phyloP scores from a whole-genome alignment of 92 coral and sea anemone genomes.

The Palythoa grandiflora region DNA sequence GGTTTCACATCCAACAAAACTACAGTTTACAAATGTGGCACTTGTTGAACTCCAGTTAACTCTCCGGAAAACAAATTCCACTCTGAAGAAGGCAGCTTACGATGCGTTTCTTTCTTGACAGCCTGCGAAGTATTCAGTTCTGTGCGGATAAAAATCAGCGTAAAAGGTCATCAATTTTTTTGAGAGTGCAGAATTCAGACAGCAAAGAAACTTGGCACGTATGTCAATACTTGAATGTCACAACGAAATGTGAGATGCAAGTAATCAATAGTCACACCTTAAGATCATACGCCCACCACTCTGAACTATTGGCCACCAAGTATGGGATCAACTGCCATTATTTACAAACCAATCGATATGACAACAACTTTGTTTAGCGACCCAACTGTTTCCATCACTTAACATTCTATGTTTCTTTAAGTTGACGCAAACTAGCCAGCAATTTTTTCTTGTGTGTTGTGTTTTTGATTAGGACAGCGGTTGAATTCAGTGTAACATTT shows the following conservation, averaged over 20 bases:
- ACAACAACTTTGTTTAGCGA: background rate
- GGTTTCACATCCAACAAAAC: background rate
- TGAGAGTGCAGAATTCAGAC: background rate
- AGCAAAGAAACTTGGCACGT: background rate
- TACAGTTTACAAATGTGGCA: background rate
- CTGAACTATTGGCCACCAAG: slow-evolving; percentile 1
- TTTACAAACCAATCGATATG: background rate
- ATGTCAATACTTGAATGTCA: background rate
- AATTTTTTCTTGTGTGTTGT: background rate
- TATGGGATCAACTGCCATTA: background rate
- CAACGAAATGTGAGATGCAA: background rate
- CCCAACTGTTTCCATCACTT: background rate
- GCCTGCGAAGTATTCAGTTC: background rate
- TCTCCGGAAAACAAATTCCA: background rate
- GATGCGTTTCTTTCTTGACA: background rate
- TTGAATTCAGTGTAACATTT: background rate
- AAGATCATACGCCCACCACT: background rate
- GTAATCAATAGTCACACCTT: background rate
- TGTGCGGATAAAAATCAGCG: background rate
- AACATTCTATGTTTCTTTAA: background rate
- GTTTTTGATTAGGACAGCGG: background rate
- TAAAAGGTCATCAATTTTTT: background rate
- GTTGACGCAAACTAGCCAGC: background rate
- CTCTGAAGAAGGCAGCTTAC: background rate
- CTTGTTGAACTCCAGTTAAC: background rate